These are phyloP conservation scores for Coenobita brevimanus DNA, from an alignment of 1,140 invertebrate species.

Conservation along the genomic window DNA sequence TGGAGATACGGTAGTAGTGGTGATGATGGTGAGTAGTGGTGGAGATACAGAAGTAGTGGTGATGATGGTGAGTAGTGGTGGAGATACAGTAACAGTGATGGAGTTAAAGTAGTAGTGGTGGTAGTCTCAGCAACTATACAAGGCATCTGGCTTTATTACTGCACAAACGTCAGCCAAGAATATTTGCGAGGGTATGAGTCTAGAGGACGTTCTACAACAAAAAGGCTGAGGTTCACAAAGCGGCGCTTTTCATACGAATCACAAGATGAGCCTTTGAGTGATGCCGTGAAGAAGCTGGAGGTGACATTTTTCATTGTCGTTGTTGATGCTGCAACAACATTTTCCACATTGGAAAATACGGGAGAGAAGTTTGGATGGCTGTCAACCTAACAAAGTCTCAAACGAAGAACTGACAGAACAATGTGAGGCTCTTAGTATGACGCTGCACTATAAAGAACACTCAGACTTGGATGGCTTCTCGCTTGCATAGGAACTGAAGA, in stretches of 20 bases:
- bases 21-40: no score
- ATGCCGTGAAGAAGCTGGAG: conserved; percentile 7
- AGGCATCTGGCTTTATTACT: no score
- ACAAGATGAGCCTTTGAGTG: background rate
- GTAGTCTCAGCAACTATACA: no score
- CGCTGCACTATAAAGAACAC: background rate
- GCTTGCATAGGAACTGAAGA: background rate
- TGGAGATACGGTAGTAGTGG: no score
- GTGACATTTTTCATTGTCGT: conserved; percentile 20
- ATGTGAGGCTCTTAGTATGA: background rate
- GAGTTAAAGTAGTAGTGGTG: no score
- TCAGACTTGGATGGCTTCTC: background rate
- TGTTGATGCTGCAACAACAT: background rate
- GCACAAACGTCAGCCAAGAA: conserved; percentile 41
- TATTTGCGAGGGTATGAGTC: conserved; percentile 41
- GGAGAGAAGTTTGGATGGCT: background rate
- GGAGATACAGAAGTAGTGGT: no score
- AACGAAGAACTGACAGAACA: background rate
- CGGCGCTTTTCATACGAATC: conserved; percentile 11
- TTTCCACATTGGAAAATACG: background rate
- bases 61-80: no score
- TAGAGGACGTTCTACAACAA: conserved; percentile 33
- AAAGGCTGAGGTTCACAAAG: conserved; percentile 6
- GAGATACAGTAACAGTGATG: no score
- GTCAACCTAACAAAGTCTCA: background rate